Evolutionary conservation across 2,797 vertebrate species (phyloP).

Genomic region (Pitangus sulphuratus): DNA sequence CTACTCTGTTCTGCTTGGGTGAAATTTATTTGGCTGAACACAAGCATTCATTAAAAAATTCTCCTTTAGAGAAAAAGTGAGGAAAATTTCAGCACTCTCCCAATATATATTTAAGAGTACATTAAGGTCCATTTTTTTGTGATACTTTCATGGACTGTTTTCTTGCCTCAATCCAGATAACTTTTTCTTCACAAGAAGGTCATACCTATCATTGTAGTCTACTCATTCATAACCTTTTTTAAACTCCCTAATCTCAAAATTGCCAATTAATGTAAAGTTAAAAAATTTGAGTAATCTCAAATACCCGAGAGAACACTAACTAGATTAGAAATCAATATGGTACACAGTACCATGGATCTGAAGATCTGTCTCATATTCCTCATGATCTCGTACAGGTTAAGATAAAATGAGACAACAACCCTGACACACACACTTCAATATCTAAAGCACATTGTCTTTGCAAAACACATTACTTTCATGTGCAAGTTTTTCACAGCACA

Average conservation of each 20-base stretch:
- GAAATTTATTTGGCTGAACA: not conserved
- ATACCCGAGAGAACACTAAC: not conserved
- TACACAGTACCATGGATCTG: not conserved
- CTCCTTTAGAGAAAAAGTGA: not conserved
- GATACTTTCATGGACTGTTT: not conserved
- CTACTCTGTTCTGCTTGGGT: not conserved
- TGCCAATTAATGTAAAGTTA: not conserved
- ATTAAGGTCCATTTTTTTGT: not conserved
- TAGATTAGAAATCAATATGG: not conserved
- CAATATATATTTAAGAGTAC: not conserved
- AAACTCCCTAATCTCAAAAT: accelerated
- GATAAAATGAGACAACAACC: not conserved
- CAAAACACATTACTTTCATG: not conserved
- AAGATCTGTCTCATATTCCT: not conserved
- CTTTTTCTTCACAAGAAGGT: not conserved
- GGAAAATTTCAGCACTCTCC: not conserved
- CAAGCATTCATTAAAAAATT: not conserved
- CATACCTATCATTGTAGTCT: not conserved
- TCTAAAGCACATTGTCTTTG: not conserved
- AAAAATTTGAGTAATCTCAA: not conserved
- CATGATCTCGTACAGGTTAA: not conserved
- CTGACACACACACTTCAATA: not conserved
- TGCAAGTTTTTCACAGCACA: not conserved
- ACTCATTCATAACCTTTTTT: not conserved
- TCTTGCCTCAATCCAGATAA: not conserved